A percentile compares a stretch with the other conserved stretches of the same genome.
These are phyloP conservation scores for Macquaria australasica DNA, from an alignment of 2,113 vertebrate genomes.

Conservation along the genomic window DNA sequence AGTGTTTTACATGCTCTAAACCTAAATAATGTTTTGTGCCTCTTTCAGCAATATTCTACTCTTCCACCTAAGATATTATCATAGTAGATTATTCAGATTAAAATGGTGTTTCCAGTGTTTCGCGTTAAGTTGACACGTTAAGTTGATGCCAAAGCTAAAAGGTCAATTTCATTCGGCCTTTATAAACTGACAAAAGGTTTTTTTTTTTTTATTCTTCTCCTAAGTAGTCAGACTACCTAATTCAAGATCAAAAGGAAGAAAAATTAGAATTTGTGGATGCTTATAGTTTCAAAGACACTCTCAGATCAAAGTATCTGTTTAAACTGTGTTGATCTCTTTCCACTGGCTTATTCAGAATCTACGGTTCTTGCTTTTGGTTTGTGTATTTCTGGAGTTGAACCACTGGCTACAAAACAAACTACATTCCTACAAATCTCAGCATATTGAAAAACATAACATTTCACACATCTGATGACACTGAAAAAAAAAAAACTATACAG, in stretches of 20 bases:
- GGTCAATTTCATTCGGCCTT: background rate
- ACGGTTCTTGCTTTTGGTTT: background rate
- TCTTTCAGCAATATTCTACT: background rate
- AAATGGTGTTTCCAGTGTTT: background rate
- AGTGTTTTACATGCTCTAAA: background rate
- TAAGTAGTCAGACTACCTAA: background rate
- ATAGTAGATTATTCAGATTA: background rate
- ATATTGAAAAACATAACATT: conserved; percentile 11
- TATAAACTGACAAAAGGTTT: no score
- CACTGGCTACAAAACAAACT: conserved; percentile 16
- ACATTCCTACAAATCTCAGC: conserved; percentile 24
- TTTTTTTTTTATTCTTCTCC: no score
- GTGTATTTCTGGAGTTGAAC: background rate
- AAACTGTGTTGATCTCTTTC: conserved; percentile 5
- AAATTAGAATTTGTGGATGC: background rate
- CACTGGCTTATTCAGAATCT: background rate
- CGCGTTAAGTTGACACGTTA: background rate
- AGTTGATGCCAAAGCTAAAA: background rate
- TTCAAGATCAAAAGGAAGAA: background rate
- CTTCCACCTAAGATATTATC: background rate
- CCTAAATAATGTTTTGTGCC: background rate
- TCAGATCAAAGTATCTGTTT: conserved; percentile 17
- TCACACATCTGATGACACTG: conserved; percentile 45
- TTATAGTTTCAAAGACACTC: background rate
- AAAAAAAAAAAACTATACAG: conserved; percentile 22